Conservation (phyloP, 2,888 invertebrate species). For the Tipula lateralis region DNA sequence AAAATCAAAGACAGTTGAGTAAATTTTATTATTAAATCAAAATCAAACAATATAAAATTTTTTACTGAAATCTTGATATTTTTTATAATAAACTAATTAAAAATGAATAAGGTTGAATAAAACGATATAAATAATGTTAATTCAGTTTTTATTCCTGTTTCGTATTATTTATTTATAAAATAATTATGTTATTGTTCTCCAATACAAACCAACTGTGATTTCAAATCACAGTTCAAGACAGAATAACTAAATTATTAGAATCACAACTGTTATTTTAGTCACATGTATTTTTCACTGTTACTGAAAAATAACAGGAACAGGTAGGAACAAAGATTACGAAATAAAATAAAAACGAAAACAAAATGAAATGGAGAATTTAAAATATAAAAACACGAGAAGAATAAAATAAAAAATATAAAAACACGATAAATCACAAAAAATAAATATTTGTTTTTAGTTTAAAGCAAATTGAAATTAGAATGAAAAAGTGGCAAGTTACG, state of each 20-base stretch:
- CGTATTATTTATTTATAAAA: background rate
- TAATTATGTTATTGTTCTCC: background rate
- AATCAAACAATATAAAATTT: background rate
- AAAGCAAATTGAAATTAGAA: no score
- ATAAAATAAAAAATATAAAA: no score
- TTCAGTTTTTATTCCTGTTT: background rate
- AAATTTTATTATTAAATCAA: conserved; percentile 26
- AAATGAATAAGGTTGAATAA: background rate
- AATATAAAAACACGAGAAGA: no score
- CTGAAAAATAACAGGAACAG: background rate
- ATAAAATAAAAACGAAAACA: no score
- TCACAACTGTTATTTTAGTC: background rate
- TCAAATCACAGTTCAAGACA: background rate
- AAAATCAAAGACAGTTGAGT: background rate
- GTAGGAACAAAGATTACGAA: background rate
- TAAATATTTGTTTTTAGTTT: no score
- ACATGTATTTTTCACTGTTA: background rate
- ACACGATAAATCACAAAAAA: no score
- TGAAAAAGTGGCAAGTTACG: no score
- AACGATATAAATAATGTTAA: background rate
- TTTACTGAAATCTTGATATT: background rate
- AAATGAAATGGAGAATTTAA: no score
- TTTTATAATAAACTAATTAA: background rate
- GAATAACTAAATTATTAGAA: background rate
- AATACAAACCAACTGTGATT: background rate